phyloP scores from a whole-genome alignment of 2,888 invertebrate genomes.

The Autographa gamma region DNA sequence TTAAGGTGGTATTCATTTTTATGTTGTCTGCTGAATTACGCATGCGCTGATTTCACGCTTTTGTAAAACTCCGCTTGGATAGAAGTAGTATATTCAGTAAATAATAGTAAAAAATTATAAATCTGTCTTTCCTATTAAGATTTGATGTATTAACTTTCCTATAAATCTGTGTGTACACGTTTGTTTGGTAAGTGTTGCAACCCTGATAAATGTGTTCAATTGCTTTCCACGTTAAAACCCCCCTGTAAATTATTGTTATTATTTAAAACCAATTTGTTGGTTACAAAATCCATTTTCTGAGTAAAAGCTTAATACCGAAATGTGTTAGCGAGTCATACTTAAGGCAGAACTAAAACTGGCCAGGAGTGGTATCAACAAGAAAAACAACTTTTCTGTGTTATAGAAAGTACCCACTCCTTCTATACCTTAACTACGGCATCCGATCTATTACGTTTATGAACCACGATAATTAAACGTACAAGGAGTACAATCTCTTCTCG shows the following conservation, averaged over 20 bases:
- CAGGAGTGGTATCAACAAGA: conserved; percentile 2
- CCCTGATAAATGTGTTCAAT: conserved; percentile 47
- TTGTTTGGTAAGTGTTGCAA: conserved; percentile 58
- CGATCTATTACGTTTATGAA: too few relatives aligned
- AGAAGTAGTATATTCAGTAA: conserved; percentile 43
- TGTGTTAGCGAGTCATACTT: conserved; percentile 24
- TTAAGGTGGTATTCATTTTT: conserved; percentile 68
- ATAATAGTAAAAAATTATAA: conserved; percentile 38
- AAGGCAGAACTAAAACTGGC: not conserved
- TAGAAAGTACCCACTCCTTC: too few relatives aligned
- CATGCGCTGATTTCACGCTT: conserved; percentile 72
- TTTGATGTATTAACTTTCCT: conserved; percentile 38
- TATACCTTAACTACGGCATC: too few relatives aligned
- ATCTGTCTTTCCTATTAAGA: conserved; percentile 44
- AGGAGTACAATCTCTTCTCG: not conserved
- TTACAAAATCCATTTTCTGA: not conserved
- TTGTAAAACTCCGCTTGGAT: conserved; percentile 56
- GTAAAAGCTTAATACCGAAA: conserved; percentile 34
- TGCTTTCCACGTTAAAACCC: conserved; percentile 37
- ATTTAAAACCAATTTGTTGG: not conserved
- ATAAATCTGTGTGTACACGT: conserved; percentile 52
- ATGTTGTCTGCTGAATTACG: conserved; percentile 61
- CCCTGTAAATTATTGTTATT: conserved; percentile 5
- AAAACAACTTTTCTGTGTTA: too few relatives aligned
- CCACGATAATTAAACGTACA: not conserved